Base-by-base conservation (phyloP, 1,140 invertebrate genomes). In the Varroa destructor region DNA sequence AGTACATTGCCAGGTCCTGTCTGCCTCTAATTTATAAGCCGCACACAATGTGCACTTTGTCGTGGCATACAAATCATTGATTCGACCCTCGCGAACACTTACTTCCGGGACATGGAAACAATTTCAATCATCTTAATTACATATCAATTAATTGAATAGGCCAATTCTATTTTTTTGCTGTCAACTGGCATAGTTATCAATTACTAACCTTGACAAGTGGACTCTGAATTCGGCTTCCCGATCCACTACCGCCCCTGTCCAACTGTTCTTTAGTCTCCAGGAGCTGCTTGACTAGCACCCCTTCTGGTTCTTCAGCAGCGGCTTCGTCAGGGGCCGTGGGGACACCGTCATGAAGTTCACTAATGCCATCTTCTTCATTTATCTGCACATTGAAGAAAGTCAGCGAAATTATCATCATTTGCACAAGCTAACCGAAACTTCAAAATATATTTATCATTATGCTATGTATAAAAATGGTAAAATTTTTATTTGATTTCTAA, bases 231-330 rank as follows among this genome's bases (percentile, higher is more conserved):
- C 71, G 10, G 71, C 71, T 36, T 75, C 61, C 61, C 8, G 46
- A 51, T 1, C 40, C 40, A 40, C 61, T 67, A 74, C 72, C 79
- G 77, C 71, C 74, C 77, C 79, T 80, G 76, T 85, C 84, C 8
- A 85, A 76, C 75, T 84, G 83, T 73, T 82, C 83, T 76, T 85
- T 85, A 4, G 83, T 83, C 74, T 85, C 84, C 51, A 86, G 75
- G 61, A 86, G 84, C 76, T 85, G 84, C 74, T 84, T 82, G 5
- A 86, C 84, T 4, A 84, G 75, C 36, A 72, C 61, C 37, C 71
- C 71, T 61, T 72, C 55, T 61, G 67, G 74, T 55, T 76, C 75
- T 37, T 75, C 71, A 57, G 40, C n/a, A 42, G 58, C 71, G 40
- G 72, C 42, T 0, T 74, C 71, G 14, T 36, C 36, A 74, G 77